Evolutionary conservation across 2,888 invertebrate species (phyloP), one percentile per base, ranked within the genome.

Genomic region (Oxyteleia sp.): DNA sequence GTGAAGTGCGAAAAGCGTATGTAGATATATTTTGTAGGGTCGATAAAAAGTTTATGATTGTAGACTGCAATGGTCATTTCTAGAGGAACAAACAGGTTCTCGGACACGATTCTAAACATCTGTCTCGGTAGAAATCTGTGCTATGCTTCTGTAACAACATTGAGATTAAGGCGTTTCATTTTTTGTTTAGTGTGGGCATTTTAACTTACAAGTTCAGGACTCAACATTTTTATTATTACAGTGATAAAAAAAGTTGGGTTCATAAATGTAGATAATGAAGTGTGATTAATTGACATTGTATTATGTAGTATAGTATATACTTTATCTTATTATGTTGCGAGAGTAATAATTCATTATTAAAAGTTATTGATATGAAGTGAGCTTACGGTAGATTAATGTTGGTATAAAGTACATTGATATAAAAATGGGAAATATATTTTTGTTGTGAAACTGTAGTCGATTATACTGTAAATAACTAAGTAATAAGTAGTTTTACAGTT

Each of bases 81-180:
- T 35, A 69, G 45, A 69, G 45, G 35, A 69, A 57, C 45, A 55
- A 69, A 69, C 69, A 57, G 69, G 69, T 57, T 69, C 66, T 69
- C 23, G 43, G 45, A 57, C 55, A 32, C 13, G 55, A 45, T 45
- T 57, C 45, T 69, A 57, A 47, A 69, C 47, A 35, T 55, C 29
- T 32, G 45, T 23, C 57, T 47, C 8, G 57, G 47, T 15, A 57
- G 57, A 57, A 55, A 69, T 29, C 29, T 20, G 63, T 10, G 35
- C 41, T 11, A 20, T n/a, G 49, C n/a, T 23, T 68, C 41, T 53
- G 55, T 45, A 55, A 13, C 68, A 45, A 69, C 55, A 32, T 45
- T 55, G 32, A 13, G 20, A 51, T 35, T 38, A 51, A 64, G 32
- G 10, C 32, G 32, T 32, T 32, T 8, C 1, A 32, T 32, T 32